These are phyloP conservation scores for Oligia strigilis DNA, from an alignment of 2,888 invertebrate species.

Conservation along the genomic window DNA sequence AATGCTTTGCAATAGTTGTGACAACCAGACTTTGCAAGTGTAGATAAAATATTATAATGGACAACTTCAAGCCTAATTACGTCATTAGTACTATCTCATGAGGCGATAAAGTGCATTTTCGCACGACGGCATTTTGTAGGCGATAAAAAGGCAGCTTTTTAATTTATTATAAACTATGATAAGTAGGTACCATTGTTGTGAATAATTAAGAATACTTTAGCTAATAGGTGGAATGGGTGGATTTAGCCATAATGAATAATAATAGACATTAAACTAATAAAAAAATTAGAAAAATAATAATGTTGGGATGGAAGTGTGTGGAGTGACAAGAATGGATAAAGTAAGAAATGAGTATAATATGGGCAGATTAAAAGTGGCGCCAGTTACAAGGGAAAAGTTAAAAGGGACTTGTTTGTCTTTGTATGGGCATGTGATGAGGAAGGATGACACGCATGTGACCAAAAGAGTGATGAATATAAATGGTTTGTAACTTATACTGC, in stretches of 20 bases:
- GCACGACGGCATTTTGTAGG: not conserved
- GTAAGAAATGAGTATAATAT: not conserved
- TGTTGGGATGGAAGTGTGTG: not conserved
- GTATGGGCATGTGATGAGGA: not conserved
- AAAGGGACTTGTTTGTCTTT: not conserved
- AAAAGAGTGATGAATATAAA: not conserved
- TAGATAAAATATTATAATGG: constrained; percentile 20
- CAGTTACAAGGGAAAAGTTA: not conserved
- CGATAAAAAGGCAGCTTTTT: not conserved
- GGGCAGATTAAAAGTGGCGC: not conserved
- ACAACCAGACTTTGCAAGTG: not conserved
- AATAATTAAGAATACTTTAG: constrained; percentile 2
- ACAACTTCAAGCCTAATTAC: not conserved
- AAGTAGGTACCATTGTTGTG: not conserved
- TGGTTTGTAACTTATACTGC: not conserved
- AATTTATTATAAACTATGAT: not conserved
- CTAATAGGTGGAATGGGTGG: not conserved
- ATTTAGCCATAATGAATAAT: not conserved
- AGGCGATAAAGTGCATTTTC: constrained; percentile 15
- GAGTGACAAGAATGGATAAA: not conserved
- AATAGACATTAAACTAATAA: not conserved
- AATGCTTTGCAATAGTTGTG: constrained; percentile 27
- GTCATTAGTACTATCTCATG: not conserved
- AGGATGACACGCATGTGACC: not conserved
- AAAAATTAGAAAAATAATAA: not conserved